Evolutionary conservation across 2,113 vertebrate species (phyloP).

Genomic region (Sinosuthora webbiana): DNA sequence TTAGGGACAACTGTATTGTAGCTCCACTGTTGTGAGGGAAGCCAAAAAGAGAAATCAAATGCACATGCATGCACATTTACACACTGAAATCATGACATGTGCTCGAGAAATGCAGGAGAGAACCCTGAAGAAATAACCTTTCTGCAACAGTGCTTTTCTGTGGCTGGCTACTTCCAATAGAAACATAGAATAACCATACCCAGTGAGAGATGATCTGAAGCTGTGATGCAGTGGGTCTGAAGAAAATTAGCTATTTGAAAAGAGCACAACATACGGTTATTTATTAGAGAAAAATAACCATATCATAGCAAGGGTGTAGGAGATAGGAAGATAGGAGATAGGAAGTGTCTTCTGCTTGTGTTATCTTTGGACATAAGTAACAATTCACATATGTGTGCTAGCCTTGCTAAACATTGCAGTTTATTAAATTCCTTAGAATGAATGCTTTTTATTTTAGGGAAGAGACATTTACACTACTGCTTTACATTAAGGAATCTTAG

Average conservation of each 20-base stretch:
- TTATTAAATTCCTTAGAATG: neutral
- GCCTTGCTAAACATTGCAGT: neutral
- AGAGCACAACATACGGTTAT: neutral
- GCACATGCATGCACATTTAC: neutral
- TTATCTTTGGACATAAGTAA: neutral
- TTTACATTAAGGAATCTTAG: neutral
- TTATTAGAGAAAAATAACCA: neutral
- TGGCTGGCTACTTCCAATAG: neutral
- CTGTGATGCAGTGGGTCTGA: neutral
- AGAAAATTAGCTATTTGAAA: neutral
- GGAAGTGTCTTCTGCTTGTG: neutral
- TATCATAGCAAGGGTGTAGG: neutral
- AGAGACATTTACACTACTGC: neutral
- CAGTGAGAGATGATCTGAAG: neutral
- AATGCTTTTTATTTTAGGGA: neutral
- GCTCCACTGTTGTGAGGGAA: neutral
- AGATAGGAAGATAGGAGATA: neutral
- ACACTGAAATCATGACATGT: neutral
- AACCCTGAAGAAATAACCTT: neutral
- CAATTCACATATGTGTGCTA: neutral
- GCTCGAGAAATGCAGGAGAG: neutral
- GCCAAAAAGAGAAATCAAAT: neutral
- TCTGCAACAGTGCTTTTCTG: neutral
- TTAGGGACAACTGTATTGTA: neutral
- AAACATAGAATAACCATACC: neutral